These are phyloP conservation scores for Baryphthengus martii DNA, from an alignment of 2,113 vertebrate genomes.

Conservation along the genomic window DNA sequence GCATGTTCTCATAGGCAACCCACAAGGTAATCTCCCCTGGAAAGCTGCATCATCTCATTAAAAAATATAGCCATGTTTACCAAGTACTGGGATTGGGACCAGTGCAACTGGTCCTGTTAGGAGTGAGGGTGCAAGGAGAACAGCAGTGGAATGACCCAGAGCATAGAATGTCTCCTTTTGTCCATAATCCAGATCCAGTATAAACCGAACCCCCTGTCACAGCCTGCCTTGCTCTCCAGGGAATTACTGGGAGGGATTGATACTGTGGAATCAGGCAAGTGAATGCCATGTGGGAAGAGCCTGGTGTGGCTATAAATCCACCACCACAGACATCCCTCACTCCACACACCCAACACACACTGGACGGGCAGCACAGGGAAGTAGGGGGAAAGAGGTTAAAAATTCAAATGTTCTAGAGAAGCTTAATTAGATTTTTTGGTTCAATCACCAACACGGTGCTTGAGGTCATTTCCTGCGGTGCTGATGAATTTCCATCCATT, in stretches of 20 bases:
- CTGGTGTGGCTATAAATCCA: neutral
- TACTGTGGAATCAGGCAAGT: neutral
- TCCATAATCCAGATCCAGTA: neutral
- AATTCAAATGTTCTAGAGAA: neutral
- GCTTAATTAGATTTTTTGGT: neutral
- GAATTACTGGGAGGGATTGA: neutral
- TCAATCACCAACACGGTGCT: fast-evolving
- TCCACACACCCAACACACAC: fast-evolving
- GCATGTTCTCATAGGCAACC: neutral
- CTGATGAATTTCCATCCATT: neutral
- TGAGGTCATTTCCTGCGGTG: fast-evolving
- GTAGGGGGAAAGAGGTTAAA: fast-evolving
- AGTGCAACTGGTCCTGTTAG: neutral
- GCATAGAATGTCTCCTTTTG: neutral
- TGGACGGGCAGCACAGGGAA: fast-evolving
- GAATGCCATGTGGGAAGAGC: neutral
- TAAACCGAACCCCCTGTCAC: neutral
- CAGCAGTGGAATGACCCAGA: no score
- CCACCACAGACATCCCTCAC: neutral
- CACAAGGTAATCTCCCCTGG: neutral
- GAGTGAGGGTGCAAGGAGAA: neutral
- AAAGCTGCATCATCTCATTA: neutral
- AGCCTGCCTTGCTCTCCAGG: neutral
- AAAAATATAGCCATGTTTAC: neutral
- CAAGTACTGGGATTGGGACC: neutral